Conservation (phyloP, 2,797 vertebrate species). For the Melanotaenia boesemani region DNA sequence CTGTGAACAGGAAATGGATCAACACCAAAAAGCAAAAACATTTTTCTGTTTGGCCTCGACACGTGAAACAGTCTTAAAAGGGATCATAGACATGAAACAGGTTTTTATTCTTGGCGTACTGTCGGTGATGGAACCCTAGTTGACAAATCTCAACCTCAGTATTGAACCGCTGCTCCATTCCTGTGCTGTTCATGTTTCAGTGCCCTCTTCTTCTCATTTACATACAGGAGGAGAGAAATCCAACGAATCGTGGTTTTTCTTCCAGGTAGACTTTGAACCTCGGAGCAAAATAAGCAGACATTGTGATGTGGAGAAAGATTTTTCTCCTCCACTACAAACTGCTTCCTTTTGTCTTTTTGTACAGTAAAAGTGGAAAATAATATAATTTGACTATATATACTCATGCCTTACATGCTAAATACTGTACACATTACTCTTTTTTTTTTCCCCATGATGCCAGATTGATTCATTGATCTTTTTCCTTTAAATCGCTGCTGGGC, state of each 20-base stretch:
- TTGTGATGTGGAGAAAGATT: constrained; percentile 30
- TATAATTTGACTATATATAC: constrained; percentile 60
- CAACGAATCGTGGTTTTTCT: too few species aligned
- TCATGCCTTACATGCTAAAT: constrained; percentile 64
- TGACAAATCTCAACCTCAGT: too few species aligned
- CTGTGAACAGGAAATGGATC: background rate
- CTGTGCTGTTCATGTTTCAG: too few species aligned
- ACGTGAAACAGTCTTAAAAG: too few species aligned
- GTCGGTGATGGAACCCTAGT: too few species aligned
- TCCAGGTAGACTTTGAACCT: constrained; percentile 48
- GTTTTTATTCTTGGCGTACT: too few species aligned
- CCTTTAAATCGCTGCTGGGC: constrained; percentile 34
- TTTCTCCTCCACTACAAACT: constrained; percentile 61
- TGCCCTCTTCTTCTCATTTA: too few species aligned
- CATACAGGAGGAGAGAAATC: too few species aligned
- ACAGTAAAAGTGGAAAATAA: constrained; percentile 72
- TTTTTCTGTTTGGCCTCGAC: background rate
- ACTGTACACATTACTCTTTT: constrained; percentile 47
- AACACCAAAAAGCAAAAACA: background rate
- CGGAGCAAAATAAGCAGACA: constrained; percentile 46
- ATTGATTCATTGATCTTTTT: constrained; percentile 37
- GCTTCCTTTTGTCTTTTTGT: constrained; percentile 58
- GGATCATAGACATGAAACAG: too few species aligned
- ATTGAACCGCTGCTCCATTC: too few species aligned
- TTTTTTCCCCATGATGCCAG: constrained; percentile 24